Evolutionary conservation across 2,888 invertebrate genomes (phyloP), one percentile per base, ranked within the genome.

Genomic region (Rutpela maculata): DNA sequence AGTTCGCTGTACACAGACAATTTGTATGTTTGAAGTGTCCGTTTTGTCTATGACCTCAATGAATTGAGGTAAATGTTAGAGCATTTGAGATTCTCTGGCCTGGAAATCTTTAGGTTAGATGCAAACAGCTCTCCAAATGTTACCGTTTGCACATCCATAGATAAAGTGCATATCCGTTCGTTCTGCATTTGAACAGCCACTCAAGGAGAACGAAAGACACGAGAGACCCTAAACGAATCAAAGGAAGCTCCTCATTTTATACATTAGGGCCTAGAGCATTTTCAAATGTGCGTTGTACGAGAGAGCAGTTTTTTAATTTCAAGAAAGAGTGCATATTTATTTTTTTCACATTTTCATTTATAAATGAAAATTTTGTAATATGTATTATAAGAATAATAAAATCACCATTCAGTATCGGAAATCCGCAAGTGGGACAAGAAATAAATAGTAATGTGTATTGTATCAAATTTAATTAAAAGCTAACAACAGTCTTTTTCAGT

Each of bases 11-110:
- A 15, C 50, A n/a, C n/a, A n/a, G n/a, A 50, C 50, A 50, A 50
- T 50, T 50, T 17, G n/a, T 17, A 50, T 5, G 50, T 17, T 50
- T 50, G 43, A 43, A 11, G 15, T 15, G 43, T 43, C 43, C 43
- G 43, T 43, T 43, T 43, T 15, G 7, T 43, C 11, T 43, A 12
- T 12, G 43, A 12, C 15, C 0, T 50, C 50, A 6, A 50, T 50
- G 50, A 50, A 50, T n/a, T 50, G 50, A 50, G 50, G 50, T n/a
- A 50, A 50, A 50, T 50, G 43, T 43, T n/a, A 15, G n/a, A n/a
- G 6, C 0, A n/a, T 50, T 50, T 15, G 50, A 15, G n/a, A 50
- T 50, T n/a, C 50, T n/a, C 43, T 15, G n/a, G 6, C n/a, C 15
- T 50, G 50, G 50, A 15, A 50, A 50, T 1, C n/a, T 50, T n/a